Evolutionary conservation across 2,888 invertebrate genomes (phyloP), one percentile per base, ranked within the genome.

Genomic region (Pachydiplax longipennis): DNA sequence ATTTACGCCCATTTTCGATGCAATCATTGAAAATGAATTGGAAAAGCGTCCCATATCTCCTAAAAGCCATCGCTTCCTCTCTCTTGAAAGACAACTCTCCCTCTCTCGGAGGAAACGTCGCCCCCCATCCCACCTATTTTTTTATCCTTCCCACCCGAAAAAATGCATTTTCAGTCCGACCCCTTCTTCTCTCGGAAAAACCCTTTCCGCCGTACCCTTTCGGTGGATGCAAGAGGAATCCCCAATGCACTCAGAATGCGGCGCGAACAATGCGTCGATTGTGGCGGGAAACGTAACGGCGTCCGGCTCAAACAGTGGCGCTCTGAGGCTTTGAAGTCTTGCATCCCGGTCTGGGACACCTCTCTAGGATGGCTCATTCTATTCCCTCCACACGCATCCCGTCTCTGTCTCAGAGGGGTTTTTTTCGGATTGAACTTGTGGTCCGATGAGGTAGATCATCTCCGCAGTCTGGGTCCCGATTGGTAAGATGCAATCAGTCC

Each of bases 21-120:
- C 87, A 87, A 87, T 87, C 87, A 87, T 87, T 87, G 87, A 61
- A 87, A 87, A 87, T 87, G 87, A 87, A 87, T 87, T 61, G 65
- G 87, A 87, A 61, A 87, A 87, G 87, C 87, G 61, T 37, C 87
- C 61, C 61, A 87, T 37, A 61, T 61, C 87, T 87, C 61, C 87
- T 83, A 61, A 87, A 87, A 87, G 87, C 87, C 61, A 37, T n/a
- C 58, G 53, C 35, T 15, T 35, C 53, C n/a, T 25, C 53, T 25
- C 53, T 31, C 82, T 25, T 53, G 82, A n/a, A 82, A 81, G 44
- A 10, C 58, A 10, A 35, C 83, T 35, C 58, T 25, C 83, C 58
- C 80, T 37, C 40, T n/a, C 61, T 35, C 61, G 18, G 58, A 58
- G 10, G 18, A 15, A 35, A 25, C 12, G 31, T 35, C 31, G 6